Evolutionary conservation across 2,888 invertebrate species (phyloP).

Genomic region (Oscheius sp.): DNA sequence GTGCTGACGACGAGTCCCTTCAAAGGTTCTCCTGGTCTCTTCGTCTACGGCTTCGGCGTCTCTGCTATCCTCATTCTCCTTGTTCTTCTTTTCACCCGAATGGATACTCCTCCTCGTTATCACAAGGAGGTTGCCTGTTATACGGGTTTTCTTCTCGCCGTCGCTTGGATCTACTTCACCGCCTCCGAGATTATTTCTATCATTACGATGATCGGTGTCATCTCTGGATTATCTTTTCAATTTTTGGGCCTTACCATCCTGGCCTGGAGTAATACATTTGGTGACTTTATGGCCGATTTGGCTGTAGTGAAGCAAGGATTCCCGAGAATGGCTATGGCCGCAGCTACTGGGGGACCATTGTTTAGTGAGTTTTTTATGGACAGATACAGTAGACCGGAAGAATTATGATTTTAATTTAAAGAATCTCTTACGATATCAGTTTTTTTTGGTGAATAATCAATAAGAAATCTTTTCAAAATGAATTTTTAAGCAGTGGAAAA

Average conservation of each 20-base stretch:
- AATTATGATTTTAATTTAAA: neutral
- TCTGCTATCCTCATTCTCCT: conserved; percentile 50
- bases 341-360: conserved; percentile 79
- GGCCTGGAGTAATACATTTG: conserved; percentile 78
- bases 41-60: conserved; percentile 49
- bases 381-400: too few species aligned
- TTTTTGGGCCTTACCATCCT: conserved; percentile 77
- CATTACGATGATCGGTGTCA: conserved; percentile 76
- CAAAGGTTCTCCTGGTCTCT: conserved; percentile 44
- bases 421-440: neutral
- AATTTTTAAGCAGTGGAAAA: neutral
- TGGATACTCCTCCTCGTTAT: conserved; percentile 11
- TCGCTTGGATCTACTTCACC: conserved; percentile 76
- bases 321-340: conserved; percentile 78
- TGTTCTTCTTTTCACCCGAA: conserved; percentile 44
- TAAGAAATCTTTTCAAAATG: too few species aligned
- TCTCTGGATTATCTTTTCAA: conserved; percentile 70
- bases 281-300: conserved; percentile 77
- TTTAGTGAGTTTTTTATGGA: conserved; percentile 76
- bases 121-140: conserved; percentile 69
- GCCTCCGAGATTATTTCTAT: conserved; percentile 77
- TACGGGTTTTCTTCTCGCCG: conserved; percentile 75
- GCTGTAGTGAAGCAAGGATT: conserved; percentile 77
- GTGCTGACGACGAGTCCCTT: conserved; percentile 38
- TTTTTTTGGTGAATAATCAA: too few species aligned